Evolutionary conservation across 1,140 invertebrate species (phyloP), one percentile per base, ranked within the genome.

Genomic region (Macrocentrus cingulum): DNA sequence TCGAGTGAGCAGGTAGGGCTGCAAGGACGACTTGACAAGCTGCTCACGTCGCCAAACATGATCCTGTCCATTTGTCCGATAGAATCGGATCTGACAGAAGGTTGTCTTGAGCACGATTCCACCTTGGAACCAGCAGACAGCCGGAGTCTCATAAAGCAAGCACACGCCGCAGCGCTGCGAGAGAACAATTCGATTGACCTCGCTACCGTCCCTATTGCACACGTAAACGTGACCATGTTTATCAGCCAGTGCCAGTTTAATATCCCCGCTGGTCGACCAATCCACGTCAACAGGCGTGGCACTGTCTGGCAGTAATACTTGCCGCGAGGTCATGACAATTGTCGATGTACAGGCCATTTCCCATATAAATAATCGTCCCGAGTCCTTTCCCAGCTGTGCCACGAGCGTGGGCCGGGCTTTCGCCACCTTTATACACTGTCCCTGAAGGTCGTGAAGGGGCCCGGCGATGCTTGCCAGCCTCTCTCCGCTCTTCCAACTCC

Each of bases 401-500:
- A 74, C 36, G 1, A 68, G 54, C 0, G 5, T 56, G 0, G 68
- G 65, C 11, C 59, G 62, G 0, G 11, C 9, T 1, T 53, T 55
- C 16, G 59, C 67, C 3, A 68, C 51, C 11, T 52, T 63, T 0
- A 79, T 50, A 1, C 52, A 55, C 49, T 77, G 74, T 3, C 63
- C 68, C 18, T 67, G 54, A 0, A 61, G 20, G 50, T 77, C 74
- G 0, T 49, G 53, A n/a, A 80, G 65, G 0, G 9, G 3, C 0
- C 76, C 76, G 2, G 60, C 16, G 1, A 70, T 49, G 0, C 37
- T 45, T 4, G 22, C 29, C 1, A 80, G 50, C 39, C 70, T 74
- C 11, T 69, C 60, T 0, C 74, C 77, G 0, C 64, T 80, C 66
- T 68, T 74, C 79, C 80, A 80, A 1, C 53, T 66, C 79, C 80